Evolutionary conservation across 2,113 vertebrate species (phyloP).

Genomic region (Percina caprodes): DNA sequence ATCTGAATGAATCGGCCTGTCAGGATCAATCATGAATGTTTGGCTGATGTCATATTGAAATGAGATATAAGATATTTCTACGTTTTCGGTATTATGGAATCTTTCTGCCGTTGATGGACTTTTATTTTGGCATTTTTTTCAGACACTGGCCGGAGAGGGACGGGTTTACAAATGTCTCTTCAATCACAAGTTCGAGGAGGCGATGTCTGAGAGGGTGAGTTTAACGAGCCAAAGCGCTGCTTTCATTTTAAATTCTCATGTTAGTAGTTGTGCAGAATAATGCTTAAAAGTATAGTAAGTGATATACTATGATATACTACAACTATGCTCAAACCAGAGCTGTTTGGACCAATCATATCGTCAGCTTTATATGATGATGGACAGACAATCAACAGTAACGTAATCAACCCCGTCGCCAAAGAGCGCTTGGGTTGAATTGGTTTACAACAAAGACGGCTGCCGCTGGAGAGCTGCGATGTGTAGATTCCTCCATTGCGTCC

Average conservation of each 20-base stretch:
- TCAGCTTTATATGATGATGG: no score
- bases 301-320: no score
- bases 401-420: no score
- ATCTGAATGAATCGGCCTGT: no score
- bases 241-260: neutral
- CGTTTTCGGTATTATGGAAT: neutral
- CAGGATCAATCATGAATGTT: no score
- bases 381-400: no score
- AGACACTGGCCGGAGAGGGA: slow-evolving; percentile 95
- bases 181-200: slow-evolving; percentile 98
- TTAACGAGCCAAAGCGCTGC: neutral
- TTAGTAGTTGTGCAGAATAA: neutral
- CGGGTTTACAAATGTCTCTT: slow-evolving; percentile 98
- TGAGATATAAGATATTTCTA: neutral
- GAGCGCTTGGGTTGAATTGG: no score
- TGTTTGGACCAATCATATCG: no score
- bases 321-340: no score
- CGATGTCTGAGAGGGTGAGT: slow-evolving; percentile 92
- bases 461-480: no score
- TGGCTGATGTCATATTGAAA: neutral
- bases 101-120: neutral
- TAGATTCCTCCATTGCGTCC: no score
- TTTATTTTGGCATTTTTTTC: slow-evolving; percentile 21
- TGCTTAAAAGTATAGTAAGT: neutral
- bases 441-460: no score